Evolutionary conservation across 92 coral and sea anemone genomes (phyloP).

Genomic region (Chrysogorgia sp.): DNA sequence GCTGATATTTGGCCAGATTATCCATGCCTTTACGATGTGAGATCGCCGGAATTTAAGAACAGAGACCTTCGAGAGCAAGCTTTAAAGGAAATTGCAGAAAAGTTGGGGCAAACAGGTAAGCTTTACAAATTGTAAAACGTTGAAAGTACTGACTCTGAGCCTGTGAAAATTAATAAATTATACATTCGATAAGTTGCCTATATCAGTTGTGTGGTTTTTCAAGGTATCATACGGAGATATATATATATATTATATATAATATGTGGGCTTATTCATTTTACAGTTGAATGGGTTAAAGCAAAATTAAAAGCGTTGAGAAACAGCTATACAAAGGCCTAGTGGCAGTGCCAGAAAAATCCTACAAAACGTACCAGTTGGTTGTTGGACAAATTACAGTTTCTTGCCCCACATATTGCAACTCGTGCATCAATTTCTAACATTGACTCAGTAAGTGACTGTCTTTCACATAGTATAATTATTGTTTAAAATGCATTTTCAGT

Average conservation of each 20-base stretch:
- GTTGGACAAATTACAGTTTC: conserved; percentile 46
- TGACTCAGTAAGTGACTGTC: conserved; percentile 50
- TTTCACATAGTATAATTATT: no score
- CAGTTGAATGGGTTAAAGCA: conserved; percentile 57
- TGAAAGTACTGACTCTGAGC: no score
- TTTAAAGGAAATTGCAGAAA: conserved; percentile 47
- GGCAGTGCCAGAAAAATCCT: conserved; percentile 48
- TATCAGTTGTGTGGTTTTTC: no score
- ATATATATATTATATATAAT: not conserved
- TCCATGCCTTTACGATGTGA: not conserved
- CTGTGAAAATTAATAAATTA: no score
- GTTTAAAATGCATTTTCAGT: no score
- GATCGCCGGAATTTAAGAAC: conserved; percentile 33
- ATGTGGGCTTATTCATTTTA: not conserved
- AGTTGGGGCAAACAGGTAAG: no score
- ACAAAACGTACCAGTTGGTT: conserved; percentile 45
- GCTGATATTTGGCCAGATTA: no score
- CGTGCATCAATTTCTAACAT: conserved; percentile 47
- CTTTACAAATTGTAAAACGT: no score
- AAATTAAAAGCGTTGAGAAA: conserved; percentile 46
- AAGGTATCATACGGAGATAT: not conserved
- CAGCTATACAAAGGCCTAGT: conserved; percentile 60
- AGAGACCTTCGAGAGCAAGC: conserved; percentile 48
- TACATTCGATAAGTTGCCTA: no score
- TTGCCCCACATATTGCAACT: conserved; percentile 51